A percentile compares a stretch with the other conserved stretches of the same genome.
phyloP scores from a whole-genome alignment of 2,888 invertebrate genomes.

The Zeuzera pyrina region DNA sequence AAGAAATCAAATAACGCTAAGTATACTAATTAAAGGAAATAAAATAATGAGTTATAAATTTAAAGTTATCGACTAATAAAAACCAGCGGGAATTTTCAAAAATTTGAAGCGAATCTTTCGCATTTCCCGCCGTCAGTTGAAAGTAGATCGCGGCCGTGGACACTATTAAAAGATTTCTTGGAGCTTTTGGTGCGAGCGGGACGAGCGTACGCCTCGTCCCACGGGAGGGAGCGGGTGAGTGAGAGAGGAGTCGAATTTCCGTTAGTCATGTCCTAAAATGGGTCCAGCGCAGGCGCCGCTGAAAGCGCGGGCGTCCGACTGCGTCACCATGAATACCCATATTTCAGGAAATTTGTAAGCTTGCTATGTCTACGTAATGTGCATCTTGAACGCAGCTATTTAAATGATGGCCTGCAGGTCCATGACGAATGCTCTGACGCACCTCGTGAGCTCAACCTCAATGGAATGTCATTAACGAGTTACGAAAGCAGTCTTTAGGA shows the following conservation, averaged over 20 bases:
- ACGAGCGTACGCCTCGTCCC: constrained; percentile 47
- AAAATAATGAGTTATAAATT: constrained; percentile 3
- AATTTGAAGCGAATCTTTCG: constrained; percentile 38
- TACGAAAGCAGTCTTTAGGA: constrained; percentile 47
- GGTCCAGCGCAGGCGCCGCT: constrained; percentile 75
- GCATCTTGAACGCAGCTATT: constrained; percentile 39
- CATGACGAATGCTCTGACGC: constrained; percentile 58
- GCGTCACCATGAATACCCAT: constrained; percentile 65
- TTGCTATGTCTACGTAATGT: constrained; percentile 41
- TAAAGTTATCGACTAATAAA: too few relatives aligned
- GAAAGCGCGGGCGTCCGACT: constrained; percentile 70
- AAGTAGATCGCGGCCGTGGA: constrained; percentile 74
- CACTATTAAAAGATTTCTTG: constrained; percentile 75
- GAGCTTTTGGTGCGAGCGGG: constrained; percentile 69
- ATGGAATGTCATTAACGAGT: constrained; percentile 62
- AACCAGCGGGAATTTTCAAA: constrained; percentile 35
- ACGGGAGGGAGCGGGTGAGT: constrained; percentile 65
- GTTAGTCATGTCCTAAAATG: constrained; percentile 82
- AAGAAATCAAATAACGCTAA: too few relatives aligned
- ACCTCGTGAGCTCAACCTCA: constrained; percentile 40
- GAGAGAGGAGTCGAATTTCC: constrained; percentile 77
- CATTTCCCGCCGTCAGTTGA: constrained; percentile 68
- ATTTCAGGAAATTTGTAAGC: constrained; percentile 64
- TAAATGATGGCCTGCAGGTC: constrained; percentile 32
- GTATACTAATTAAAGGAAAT: constrained; percentile 2